Percentiles rank a stretch among this genome's conserved stretches.
These are phyloP conservation scores for Pyrocoelia pectoralis DNA, from an alignment of 2,888 invertebrate genomes.

Conservation along the genomic window DNA sequence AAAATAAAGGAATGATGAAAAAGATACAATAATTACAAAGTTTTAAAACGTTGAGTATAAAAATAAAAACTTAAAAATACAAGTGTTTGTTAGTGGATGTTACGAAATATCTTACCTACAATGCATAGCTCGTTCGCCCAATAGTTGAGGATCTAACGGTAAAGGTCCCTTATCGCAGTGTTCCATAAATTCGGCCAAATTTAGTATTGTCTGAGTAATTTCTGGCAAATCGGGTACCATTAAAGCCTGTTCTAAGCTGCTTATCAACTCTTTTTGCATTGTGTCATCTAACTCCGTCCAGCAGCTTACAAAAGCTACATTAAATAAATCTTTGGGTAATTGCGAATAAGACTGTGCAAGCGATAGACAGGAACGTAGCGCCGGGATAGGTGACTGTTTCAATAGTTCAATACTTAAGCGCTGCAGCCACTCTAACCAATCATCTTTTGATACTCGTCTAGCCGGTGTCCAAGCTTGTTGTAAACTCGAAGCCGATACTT, in stretches of 20 bases:
- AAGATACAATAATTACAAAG: too few species aligned
- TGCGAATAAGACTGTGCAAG: constrained; percentile 95
- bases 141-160: constrained; percentile 84
- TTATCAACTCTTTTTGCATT: constrained; percentile 84
- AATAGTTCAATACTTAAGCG: constrained; percentile 91
- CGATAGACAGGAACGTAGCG: constrained; percentile 88
- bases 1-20: too few species aligned
- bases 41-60: too few species aligned
- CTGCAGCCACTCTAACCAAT: constrained; percentile 98
- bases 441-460: constrained; percentile 93
- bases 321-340: constrained; percentile 94
- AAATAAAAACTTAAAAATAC: too few species aligned
- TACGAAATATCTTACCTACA: constrained; percentile 68
- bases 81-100: too few species aligned
- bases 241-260: constrained; percentile 87
- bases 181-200: constrained; percentile 99
- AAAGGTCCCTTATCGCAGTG: constrained; percentile 97
- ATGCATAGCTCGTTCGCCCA: constrained; percentile 95
- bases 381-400: constrained; percentile 95
- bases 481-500: constrained; percentile 83
- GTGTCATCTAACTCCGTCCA: constrained; percentile 93
- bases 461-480: constrained; percentile 93
- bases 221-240: constrained; percentile 94
- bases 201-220: constrained; percentile 94
- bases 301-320: constrained; percentile 98